Evolutionary conservation across 2,113 vertebrate species (phyloP), one percentile per base, ranked within the genome.

Genomic region (Synodontis membranacea): DNA sequence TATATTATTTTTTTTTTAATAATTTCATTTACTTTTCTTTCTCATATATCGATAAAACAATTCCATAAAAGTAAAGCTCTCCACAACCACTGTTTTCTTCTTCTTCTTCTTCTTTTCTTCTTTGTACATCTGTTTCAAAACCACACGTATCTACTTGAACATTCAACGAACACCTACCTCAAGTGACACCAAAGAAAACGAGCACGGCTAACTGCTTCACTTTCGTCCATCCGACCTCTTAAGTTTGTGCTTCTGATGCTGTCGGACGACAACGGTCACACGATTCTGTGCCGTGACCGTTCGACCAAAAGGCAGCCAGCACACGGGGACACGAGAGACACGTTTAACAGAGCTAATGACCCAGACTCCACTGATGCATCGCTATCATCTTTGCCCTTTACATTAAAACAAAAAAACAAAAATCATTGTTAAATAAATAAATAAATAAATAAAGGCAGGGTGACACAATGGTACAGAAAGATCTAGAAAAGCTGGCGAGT

Each of bases 141-240:
- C 92, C 93, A 93, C 94, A 94, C 92, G 91, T 93, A 94, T 90
- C 89, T 92, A 95, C 93, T 92, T 89, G 91, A 92, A 95, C 93
- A 92, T 92, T 93, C 92, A 92, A 95, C 94, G 92, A 93, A 95
- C 94, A 95, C 92, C 92, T 92, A 95, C 91, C 88, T 95, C 91
- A 93, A 94, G 89, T 94, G 93, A 95, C 94, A 93, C 91, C 90
- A 93, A 94, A 93, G 90, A 86, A 92, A 93, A 94, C 86, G 90
- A 91, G 92, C 91, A 93, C 90, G 92, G 91, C 85, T 89, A 78
- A 72, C 92, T 89, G 89, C 91, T 89, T 91, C 92, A 91, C 39
- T 84, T 83, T 91, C 87, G 78, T 92, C 89, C 48, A 12, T 88
- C 85, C 87, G 52, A 90, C 87, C 70, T 85, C 85, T 68, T 74